Conservation (phyloP, 2,113 vertebrate genomes). For the Ciconia boyciana region DNA sequence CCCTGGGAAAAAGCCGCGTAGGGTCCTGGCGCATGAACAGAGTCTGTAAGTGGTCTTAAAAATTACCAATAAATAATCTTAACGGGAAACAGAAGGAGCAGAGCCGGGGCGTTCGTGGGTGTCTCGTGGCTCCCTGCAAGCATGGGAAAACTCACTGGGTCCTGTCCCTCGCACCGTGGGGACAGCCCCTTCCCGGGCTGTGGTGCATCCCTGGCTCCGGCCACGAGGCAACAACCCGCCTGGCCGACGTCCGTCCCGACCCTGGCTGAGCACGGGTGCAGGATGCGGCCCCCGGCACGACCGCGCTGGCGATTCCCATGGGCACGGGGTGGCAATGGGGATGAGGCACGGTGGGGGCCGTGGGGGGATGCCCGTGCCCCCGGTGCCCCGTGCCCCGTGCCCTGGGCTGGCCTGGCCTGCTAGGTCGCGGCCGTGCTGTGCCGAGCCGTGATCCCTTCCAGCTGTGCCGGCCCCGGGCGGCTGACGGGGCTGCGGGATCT, state of each 20-base stretch:
- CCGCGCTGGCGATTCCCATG: accelerated
- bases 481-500: constrained; percentile 46
- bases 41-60: constrained; percentile 39
- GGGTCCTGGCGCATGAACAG: constrained; percentile 57
- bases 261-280: background rate
- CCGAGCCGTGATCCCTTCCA: constrained; percentile 57
- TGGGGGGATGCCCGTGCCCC: background rate
- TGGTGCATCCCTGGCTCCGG: background rate
- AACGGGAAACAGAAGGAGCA: constrained; percentile 60
- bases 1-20: constrained; percentile 41
- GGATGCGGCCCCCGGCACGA: background rate
- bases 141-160: constrained; percentile 25
- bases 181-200: background rate
- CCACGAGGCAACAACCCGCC: background rate
- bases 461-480: constrained; percentile 50
- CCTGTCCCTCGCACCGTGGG: background rate
- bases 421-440: accelerated
- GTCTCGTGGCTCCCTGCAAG: background rate
- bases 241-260: background rate
- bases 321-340: background rate
- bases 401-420: background rate
- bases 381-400: background rate
- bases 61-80: constrained; percentile 66
- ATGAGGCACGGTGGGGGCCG: accelerated
- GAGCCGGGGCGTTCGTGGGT: constrained; percentile 22